phyloP scores from a whole-genome alignment of 2,797 vertebrate species.

The Valencia hispanica region DNA sequence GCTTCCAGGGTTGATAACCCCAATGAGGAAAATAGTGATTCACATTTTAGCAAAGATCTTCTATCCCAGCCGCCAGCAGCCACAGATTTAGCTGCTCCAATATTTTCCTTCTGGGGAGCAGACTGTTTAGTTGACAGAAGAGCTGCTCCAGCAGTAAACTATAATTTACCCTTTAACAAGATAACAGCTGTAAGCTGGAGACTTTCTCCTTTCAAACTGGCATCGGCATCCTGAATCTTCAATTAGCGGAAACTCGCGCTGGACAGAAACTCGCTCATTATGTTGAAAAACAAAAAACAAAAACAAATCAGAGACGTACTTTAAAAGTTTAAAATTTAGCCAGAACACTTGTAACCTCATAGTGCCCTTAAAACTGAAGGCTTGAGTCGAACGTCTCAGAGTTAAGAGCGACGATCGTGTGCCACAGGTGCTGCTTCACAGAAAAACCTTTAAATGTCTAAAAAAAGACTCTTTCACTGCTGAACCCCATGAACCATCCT shows the following conservation, averaged over 20 bases:
- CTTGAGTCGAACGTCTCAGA: background rate
- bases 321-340: slow-evolving; percentile 4
- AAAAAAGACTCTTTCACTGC: slow-evolving; percentile 20
- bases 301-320: background rate
- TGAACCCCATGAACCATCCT: slow-evolving; percentile 21
- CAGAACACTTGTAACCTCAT: background rate
- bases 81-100: background rate
- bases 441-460: background rate
- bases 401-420: background rate
- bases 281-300: background rate
- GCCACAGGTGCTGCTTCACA: slow-evolving; percentile 1
- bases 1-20: background rate
- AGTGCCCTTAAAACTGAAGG: background rate
- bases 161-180: slow-evolving; percentile 10
- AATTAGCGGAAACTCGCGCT: background rate
- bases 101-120: background rate
- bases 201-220: background rate
- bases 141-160: background rate
- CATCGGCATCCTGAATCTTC: background rate
- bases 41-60: background rate
- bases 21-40: background rate
- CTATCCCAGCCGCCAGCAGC: background rate
- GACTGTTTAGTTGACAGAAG: background rate
- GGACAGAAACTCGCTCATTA: background rate
- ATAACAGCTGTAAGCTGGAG: slow-evolving; percentile 2